phyloP scores from a whole-genome alignment of 1,140 invertebrate genomes.

The Prorops nasuta region DNA sequence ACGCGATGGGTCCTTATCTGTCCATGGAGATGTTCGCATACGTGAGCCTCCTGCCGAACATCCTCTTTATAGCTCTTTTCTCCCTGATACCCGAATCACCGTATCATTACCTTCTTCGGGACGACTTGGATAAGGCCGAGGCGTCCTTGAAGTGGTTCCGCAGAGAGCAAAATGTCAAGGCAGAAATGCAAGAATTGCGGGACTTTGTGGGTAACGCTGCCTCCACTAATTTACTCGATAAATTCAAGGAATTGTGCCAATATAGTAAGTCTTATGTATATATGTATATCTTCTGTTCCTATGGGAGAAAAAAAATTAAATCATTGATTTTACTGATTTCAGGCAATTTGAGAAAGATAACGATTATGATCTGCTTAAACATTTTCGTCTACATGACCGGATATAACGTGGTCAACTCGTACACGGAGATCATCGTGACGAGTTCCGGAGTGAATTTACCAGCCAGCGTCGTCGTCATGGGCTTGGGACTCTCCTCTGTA shows the following conservation, averaged over 20 bases:
- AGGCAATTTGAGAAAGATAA: conserved; percentile 33
- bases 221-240: conserved; percentile 22
- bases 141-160: conserved; percentile 47
- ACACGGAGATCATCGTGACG: conserved; percentile 47
- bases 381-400: conserved; percentile 39
- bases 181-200: conserved; percentile 43
- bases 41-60: conserved; percentile 42
- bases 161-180: conserved; percentile 37
- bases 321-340: conserved; percentile 11
- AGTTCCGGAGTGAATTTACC: conserved; percentile 31
- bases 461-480: conserved; percentile 42
- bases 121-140: conserved; percentile 40
- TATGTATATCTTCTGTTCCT: no score
- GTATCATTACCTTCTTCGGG: conserved; percentile 40
- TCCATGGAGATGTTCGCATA: conserved; percentile 45
- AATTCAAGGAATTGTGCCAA: conserved; percentile 30
- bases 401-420: conserved; percentile 39
- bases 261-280: no score
- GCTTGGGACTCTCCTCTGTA: conserved; percentile 36
- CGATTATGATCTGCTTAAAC: conserved; percentile 37
- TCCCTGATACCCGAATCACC: conserved; percentile 60
- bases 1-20: conserved; percentile 46
- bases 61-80: conserved; percentile 54
- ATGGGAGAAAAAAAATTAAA: no score
- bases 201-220: conserved; percentile 37